phyloP scores from a whole-genome alignment of 2,888 invertebrate species.

The Gastrophysa polygoni region DNA sequence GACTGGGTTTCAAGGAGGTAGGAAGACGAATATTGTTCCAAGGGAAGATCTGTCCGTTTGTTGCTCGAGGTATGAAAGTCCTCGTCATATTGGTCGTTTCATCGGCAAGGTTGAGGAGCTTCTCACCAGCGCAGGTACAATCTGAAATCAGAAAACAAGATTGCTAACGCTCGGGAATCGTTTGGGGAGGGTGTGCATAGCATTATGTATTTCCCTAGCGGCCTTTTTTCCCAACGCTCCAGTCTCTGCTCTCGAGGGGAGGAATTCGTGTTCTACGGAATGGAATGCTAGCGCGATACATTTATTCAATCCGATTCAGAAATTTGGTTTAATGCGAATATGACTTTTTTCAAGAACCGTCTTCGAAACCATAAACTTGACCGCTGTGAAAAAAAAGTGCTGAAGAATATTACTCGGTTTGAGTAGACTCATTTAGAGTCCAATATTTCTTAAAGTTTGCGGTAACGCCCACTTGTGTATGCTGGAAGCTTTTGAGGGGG shows the following conservation, averaged over 20 bases:
- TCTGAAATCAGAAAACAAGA: slow-evolving; percentile 55
- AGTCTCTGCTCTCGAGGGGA: not conserved
- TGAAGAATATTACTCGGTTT: no score
- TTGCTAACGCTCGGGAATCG: not conserved
- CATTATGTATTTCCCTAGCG: not conserved
- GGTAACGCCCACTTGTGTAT: no score
- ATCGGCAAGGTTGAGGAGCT: slow-evolving; percentile 66
- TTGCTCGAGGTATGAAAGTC: slow-evolving; percentile 70
- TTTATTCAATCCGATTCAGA: no score
- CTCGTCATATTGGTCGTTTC: slow-evolving; percentile 69
- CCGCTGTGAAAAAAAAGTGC: no score
- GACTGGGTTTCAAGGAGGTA: slow-evolving; percentile 75
- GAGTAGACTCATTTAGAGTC: no score
- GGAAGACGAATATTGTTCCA: slow-evolving; percentile 82
- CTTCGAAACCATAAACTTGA: no score
- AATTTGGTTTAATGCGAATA: no score
- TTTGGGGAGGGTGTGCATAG: not conserved
- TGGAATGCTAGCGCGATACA: no score
- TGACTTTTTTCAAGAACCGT: no score
- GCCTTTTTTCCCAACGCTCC: not conserved
- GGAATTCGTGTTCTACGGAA: no score
- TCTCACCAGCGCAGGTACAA: slow-evolving; percentile 73
- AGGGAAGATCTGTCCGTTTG: slow-evolving; percentile 77
- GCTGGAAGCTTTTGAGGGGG: no score
- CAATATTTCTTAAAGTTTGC: no score